Conservation (phyloP, 2,113 vertebrate species). For the Taurulus bubalis region DNA sequence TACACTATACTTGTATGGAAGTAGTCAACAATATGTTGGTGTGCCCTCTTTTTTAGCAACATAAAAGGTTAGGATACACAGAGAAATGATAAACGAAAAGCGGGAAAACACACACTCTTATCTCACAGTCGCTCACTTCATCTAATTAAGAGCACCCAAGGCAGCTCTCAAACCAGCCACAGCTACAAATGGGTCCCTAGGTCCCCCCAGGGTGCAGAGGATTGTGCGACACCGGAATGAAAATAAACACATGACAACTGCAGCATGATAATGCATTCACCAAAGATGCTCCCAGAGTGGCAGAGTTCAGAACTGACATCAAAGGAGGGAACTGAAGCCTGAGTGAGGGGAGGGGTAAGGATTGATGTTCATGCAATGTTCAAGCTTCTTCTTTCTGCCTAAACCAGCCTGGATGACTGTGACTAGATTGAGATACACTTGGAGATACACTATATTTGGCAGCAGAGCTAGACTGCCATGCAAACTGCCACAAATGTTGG, state of each 20-base stretch:
- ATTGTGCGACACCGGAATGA: slow-evolving; percentile 51
- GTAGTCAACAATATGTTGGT: neutral
- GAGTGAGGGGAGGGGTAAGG: neutral
- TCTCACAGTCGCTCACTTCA: slow-evolving; percentile 43
- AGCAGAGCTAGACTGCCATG: slow-evolving; percentile 40
- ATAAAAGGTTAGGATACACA: slow-evolving; percentile 41
- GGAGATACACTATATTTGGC: slow-evolving; percentile 60
- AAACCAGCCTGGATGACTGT: slow-evolving; percentile 25
- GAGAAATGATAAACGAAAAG: slow-evolving; percentile 26
- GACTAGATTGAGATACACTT: slow-evolving; percentile 53
- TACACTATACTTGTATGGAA: slow-evolving; percentile 15
- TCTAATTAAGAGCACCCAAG: slow-evolving; percentile 68
- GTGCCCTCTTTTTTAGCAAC: slow-evolving; percentile 10
- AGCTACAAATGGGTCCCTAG: slow-evolving; percentile 68
- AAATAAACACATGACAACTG: slow-evolving; percentile 71
- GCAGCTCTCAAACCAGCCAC: slow-evolving; percentile 43
- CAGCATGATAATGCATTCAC: slow-evolving; percentile 68
- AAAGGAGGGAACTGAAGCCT: slow-evolving; percentile 56
- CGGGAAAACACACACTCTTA: slow-evolving; percentile 16
- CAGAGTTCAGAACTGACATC: slow-evolving; percentile 62
- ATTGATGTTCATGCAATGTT: neutral
- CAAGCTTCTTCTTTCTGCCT: neutral
- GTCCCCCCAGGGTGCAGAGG: slow-evolving; percentile 37
- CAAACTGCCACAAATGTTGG: slow-evolving; percentile 14
- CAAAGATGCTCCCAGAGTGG: slow-evolving; percentile 58